phyloP scores from a whole-genome alignment of 2,888 invertebrate genomes.

The Alloplasta piceator region DNA sequence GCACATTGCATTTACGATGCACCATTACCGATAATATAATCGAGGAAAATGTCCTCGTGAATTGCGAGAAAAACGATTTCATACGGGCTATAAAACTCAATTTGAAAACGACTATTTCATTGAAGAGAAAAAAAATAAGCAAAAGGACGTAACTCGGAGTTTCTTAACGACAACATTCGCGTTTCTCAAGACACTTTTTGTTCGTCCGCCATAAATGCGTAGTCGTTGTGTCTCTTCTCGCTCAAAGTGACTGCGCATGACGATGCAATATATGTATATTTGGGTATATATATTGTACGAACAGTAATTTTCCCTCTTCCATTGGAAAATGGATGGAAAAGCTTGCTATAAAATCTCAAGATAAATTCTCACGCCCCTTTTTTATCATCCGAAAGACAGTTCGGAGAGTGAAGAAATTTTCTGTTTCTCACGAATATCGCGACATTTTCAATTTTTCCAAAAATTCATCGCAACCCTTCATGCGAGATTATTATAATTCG shows the following conservation, averaged over 20 bases:
- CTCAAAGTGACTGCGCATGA: conserved; percentile 2
- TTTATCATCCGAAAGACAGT: no score
- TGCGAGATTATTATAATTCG: no score
- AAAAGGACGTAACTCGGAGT: background rate
- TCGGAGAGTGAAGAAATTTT: no score
- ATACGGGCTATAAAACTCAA: conserved; percentile 32
- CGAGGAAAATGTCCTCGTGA: conserved; percentile 43
- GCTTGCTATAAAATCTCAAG: background rate
- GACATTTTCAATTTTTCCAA: no score
- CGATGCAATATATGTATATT: no score
- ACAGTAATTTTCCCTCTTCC: conserved; percentile 13
- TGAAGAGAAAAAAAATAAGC: background rate
- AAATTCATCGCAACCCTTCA: no score
- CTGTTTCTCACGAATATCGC: no score
- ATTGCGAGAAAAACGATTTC: conserved; percentile 53
- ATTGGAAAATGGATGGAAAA: no score
- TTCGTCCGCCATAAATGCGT: background rate
- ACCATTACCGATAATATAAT: conserved; percentile 38
- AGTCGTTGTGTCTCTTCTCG: conserved; percentile 5
- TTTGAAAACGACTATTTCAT: background rate
- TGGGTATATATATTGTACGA: conserved; percentile 1
- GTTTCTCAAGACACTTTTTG: no score
- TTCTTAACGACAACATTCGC: no score
- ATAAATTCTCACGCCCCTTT: background rate
- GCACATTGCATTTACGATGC: background rate